These are phyloP conservation scores for Temnothorax unifasciatus DNA, from an alignment of 2,888 invertebrate species.

Conservation along the genomic window DNA sequence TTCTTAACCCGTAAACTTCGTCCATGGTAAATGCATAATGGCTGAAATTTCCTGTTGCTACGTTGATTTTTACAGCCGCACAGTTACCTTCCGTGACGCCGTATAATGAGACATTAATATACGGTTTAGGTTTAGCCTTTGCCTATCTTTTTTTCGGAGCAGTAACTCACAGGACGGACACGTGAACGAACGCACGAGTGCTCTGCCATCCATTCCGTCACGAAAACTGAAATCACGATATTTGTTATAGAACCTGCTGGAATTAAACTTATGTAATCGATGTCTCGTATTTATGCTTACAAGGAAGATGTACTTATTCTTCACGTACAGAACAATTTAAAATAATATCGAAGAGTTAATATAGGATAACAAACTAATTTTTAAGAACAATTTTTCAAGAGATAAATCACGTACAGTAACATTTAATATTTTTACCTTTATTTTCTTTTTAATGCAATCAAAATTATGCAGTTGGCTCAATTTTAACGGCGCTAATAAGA, in stretches of 20 bases:
- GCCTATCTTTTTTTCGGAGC: slow-evolving; percentile 9
- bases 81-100: slow-evolving; percentile 22
- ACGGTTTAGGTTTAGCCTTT: slow-evolving; percentile 22
- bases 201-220: slow-evolving; percentile 42
- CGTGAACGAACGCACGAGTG: slow-evolving; percentile 45
- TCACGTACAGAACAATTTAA: neutral
- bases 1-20: slow-evolving; percentile 13
- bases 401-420: neutral
- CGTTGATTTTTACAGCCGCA: slow-evolving; percentile 6
- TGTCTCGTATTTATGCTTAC: slow-evolving; percentile 1
- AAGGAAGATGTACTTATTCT: slow-evolving; percentile 5
- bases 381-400: neutral
- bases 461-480: neutral
- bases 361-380: neutral
- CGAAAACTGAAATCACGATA: slow-evolving; percentile 43
- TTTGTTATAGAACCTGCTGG: slow-evolving; percentile 8
- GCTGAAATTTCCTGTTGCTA: slow-evolving; percentile 14
- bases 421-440: neutral
- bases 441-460: neutral
- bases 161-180: slow-evolving; percentile 7
- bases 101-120: slow-evolving; percentile 44
- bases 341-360: neutral
- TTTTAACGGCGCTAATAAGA: neutral
- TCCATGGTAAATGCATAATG: neutral
- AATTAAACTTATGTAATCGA: slow-evolving; percentile 46